phyloP scores from a whole-genome alignment of 2,113 vertebrate genomes.

The Rhea pennata region DNA sequence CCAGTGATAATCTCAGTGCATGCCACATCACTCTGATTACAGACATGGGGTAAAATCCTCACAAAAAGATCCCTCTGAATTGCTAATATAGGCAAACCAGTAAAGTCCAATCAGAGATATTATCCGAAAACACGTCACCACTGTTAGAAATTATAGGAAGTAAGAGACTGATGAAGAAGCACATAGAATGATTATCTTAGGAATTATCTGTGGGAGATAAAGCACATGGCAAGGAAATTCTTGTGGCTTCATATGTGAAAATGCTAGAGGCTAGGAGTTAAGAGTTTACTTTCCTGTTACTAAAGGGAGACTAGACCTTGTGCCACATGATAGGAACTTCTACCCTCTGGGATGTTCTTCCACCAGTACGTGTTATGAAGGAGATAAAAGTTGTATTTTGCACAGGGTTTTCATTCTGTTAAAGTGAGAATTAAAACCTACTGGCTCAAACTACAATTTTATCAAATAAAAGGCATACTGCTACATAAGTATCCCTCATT shows the following conservation, averaged over 20 bases:
- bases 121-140: not conserved
- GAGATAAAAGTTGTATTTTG: not conserved
- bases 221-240: not conserved
- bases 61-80: not conserved
- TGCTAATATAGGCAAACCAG: not conserved
- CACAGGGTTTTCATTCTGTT: not conserved
- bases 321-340: accelerated
- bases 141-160: not conserved
- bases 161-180: not conserved
- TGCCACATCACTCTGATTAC: not conserved
- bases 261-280: not conserved
- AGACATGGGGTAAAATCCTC: accelerated
- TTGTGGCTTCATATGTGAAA: not conserved
- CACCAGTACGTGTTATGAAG: not conserved
- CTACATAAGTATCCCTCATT: not conserved
- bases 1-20: not conserved
- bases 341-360: not conserved
- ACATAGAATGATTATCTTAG: not conserved
- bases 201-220: not conserved
- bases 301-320: not conserved
- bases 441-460: not conserved
- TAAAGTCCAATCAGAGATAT: not conserved
- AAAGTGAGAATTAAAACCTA: not conserved
- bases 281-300: not conserved
- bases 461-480: not conserved